Base-by-base conservation (phyloP, 1,140 invertebrate species). In the Panagrolaimus sp. region DNA sequence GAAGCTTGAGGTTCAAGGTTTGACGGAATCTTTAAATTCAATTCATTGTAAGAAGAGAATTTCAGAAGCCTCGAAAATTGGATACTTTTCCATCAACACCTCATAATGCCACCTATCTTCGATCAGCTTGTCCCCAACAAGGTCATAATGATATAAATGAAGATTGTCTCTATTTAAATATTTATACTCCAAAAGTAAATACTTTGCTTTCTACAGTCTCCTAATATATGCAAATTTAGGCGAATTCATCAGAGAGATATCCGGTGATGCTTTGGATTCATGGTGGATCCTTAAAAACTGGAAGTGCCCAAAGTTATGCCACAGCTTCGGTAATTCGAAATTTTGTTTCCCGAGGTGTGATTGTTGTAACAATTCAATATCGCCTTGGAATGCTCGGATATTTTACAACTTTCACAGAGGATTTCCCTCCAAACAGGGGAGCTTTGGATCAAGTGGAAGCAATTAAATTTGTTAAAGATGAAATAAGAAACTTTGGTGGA, bases 401-500 rank as follows among this genome's bases (percentile, higher is more conserved):
- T 24, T 64, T 64, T 64, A 32, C 63, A 17, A 43, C 28, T 17
- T 47, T 47, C 46, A 47, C 46, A 2, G 38, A 43, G 17, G 63
- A 64, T 32, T 24, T 64, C 10, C 43, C 63, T 8, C 28, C 43
- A 0, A 64, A 64, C 28, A 12, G 28, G 1, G 63, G 63, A n/a
- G 17, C 28, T 32, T 64, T 64, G 12, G 63, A 64, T 43, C 17
- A 21, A 8, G 28, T 64, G 15, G 63, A 64, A 64, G 63, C 21
- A n/a, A 24, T 64, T 8, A 64, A 64, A 17, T 64, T 32, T 8
- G 38, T 64, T 26, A 17, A 64, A 14, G 17, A 64, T 7, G 63
- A 64, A 64, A 64, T 64, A 2, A 12, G n/a, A 64, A 64, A 32
- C 28, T 64, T 64, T 43, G 63, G 63, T 9, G 63, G 63, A 8